Conservation (phyloP, 2,888 invertebrate species). For the Oegoconia quadripuncta region DNA sequence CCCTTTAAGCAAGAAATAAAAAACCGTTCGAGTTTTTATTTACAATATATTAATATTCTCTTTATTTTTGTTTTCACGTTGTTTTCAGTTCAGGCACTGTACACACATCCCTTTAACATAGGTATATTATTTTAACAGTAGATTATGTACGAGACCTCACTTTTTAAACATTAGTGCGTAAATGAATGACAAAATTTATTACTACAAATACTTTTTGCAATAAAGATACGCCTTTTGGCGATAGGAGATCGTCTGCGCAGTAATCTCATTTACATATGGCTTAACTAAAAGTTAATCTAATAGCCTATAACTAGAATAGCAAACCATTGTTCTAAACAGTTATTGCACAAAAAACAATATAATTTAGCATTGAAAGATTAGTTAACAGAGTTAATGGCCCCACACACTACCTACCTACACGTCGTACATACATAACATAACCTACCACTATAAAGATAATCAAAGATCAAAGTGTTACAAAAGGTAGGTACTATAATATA, state of each 20-base stretch:
- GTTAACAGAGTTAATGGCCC: slow-evolving; percentile 1
- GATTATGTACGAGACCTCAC: slow-evolving; percentile 48
- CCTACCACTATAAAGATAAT: slow-evolving; percentile 19
- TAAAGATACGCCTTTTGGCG: slow-evolving; percentile 56
- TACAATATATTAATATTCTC: slow-evolving; percentile 78
- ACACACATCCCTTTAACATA: slow-evolving; percentile 48
- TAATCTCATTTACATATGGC: slow-evolving; percentile 62
- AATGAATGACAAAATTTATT: slow-evolving; percentile 8
- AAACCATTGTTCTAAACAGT: slow-evolving; percentile 30
- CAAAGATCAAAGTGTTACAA: slow-evolving; percentile 8
- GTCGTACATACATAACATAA: slow-evolving; percentile 22
- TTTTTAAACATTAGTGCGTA: slow-evolving; percentile 38
- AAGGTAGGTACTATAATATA: background rate
- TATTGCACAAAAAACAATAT: slow-evolving; percentile 44
- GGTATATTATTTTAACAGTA: slow-evolving; percentile 28
- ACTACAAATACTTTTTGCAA: slow-evolving; percentile 41
- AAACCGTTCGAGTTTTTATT: slow-evolving; percentile 49
- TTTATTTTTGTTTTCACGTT: slow-evolving; percentile 48
- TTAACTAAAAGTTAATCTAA: slow-evolving; percentile 41
- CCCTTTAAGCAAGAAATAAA: slow-evolving; percentile 21
- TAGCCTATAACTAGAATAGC: slow-evolving; percentile 34
- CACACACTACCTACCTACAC: slow-evolving; percentile 1
- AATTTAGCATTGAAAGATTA: slow-evolving; percentile 20
- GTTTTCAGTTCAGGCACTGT: slow-evolving; percentile 68
- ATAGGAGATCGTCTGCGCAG: slow-evolving; percentile 52